Conservation (phyloP, 2,888 invertebrate genomes). For the Strigamia transsilvanica region DNA sequence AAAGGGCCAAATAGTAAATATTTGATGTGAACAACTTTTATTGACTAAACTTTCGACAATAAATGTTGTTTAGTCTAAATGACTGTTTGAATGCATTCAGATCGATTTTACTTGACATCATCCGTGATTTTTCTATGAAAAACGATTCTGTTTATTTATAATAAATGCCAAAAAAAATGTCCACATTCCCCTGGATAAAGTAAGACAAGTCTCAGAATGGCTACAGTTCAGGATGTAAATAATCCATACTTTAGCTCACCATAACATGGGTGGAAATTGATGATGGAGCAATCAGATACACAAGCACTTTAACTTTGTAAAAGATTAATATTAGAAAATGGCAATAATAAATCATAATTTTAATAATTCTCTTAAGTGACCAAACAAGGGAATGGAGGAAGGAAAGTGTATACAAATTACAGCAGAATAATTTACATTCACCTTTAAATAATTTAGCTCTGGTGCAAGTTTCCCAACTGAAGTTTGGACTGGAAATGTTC, state of each 20-base stretch:
- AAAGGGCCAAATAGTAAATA: too few relatives aligned
- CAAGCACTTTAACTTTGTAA: not conserved
- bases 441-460: not conserved
- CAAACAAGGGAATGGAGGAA: not conserved
- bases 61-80: too few relatives aligned
- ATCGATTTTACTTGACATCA: too few relatives aligned
- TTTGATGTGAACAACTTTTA: too few relatives aligned
- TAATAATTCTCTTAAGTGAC: not conserved
- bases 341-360: not conserved
- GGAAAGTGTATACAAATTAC: too few relatives aligned
- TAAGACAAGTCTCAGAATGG: not conserved
- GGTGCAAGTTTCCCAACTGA: not conserved
- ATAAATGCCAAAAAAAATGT: too few relatives aligned
- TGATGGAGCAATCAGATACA: not conserved
- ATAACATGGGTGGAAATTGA: not conserved
- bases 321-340: conserved; percentile 11
- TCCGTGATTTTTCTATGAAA: too few relatives aligned
- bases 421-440: not conserved
- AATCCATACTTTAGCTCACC: not conserved
- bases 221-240: not conserved
- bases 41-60: too few relatives aligned
- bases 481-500: not conserved
- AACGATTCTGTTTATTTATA: too few relatives aligned
- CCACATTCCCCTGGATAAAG: too few relatives aligned
- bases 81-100: too few relatives aligned